Evolutionary conservation across 2,113 vertebrate genomes (phyloP), one percentile per base, ranked within the genome.

Genomic region (Poeciliopsis occidentalis): DNA sequence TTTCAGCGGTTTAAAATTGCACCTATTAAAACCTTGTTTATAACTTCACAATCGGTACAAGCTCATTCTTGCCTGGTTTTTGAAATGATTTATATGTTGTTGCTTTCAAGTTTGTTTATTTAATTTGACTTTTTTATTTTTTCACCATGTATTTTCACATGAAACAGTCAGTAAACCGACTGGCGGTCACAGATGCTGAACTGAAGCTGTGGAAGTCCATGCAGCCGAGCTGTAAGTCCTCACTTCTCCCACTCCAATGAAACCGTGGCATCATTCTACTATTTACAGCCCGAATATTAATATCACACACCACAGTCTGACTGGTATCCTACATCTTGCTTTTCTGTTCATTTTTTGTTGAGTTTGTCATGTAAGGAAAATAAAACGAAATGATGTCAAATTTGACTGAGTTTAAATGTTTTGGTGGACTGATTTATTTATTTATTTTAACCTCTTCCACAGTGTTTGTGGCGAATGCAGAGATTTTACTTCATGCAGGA

Each of bases 381-480:
- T 62, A 34, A 1, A 26, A 67, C 31, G 3, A 3, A 37, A 37
- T 17, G 1, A 13, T 44, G 27, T 47, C 19, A 66, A 26, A 29
- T 47, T 26, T 24, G 12, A 26, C 12, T 15, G 62, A 17, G 37
- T 63, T 64, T 2, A 63, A 34, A 57, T 3, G 24, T 19, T 8
- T 13, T n/a, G 10, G 10, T 37, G 11, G 34, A 57, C 10, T 10
- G 7, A 3, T 68, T 22, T 32, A 1, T 69, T 77, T 26, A 63
- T 72, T 67, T 29, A 1, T 29, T 5, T 3, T 26, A 1, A 5
- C 15, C 51, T n/a, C 12, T 26, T 10, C 64, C 37, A 12, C 31
- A 95, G 95, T 93, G 74, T 70, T 94, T 71, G 67, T 91, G 60
- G 60, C 63, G 80, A 94, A 93, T 75, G 51, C 93, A 63, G 92